A percentile compares a stretch with the other conserved stretches of the same genome.
Evolutionary conservation across 2,113 vertebrate species (phyloP).

Genomic region (Agapornis roseicollis): DNA sequence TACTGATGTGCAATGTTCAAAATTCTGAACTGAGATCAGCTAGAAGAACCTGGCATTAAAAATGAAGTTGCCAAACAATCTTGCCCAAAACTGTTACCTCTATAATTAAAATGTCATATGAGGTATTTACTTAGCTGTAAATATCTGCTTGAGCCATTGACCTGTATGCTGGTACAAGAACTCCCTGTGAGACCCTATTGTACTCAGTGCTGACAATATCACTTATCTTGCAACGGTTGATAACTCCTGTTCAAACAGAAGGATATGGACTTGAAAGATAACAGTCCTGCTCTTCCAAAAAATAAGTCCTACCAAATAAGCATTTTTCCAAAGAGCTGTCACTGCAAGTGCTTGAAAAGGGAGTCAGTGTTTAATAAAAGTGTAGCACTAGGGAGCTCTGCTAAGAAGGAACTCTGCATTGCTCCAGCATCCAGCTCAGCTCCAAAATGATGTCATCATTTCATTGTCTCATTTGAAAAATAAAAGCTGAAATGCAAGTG

Average conservation of each 20-base stretch:
- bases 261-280: not conserved
- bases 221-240: not conserved
- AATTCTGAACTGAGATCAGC: not conserved
- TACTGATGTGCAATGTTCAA: not conserved
- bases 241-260: not conserved
- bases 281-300: not conserved
- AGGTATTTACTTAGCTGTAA: not conserved
- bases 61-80: not conserved
- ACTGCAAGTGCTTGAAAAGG: not conserved
- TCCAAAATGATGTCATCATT: not conserved
- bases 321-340: not conserved
- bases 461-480: not conserved
- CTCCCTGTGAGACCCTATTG: not conserved
- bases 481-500: not conserved
- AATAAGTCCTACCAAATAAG: not conserved
- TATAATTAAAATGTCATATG: not conserved
- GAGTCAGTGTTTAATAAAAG: not conserved
- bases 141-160: not conserved
- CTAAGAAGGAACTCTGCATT: not conserved
- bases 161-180: not conserved
- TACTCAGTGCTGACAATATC: not conserved
- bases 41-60: not conserved
- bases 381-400: not conserved
- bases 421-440: not conserved
- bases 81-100: not conserved